Conservation (phyloP, 1,140 invertebrate genomes). For the Camponotus vicinus region DNA sequence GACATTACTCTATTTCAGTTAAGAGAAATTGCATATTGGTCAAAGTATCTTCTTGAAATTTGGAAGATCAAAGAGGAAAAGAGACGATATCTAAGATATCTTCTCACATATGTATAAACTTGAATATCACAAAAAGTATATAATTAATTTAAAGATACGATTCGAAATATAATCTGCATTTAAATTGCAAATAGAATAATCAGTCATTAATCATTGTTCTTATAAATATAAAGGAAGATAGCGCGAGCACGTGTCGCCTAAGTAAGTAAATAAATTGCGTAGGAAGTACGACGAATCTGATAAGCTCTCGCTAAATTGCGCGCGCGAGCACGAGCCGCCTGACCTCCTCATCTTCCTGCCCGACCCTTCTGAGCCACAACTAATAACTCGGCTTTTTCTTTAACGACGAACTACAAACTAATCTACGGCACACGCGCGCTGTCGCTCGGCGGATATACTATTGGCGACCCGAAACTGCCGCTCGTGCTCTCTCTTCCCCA, state of each 20-base stretch:
- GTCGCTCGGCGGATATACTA: slow-evolving; percentile 69
- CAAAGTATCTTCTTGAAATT: slow-evolving; percentile 7
- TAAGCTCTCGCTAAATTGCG: slow-evolving; percentile 59
- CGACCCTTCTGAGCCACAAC: slow-evolving; percentile 72
- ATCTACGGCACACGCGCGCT: slow-evolving; percentile 75
- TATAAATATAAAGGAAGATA: slow-evolving; percentile 43
- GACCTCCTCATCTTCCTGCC: slow-evolving; percentile 73
- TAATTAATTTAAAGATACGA: not conserved
- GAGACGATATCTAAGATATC: not conserved
- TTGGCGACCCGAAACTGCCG: slow-evolving; percentile 56
- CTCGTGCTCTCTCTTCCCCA: not conserved
- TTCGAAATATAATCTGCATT: not conserved
- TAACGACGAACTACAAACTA: slow-evolving; percentile 77
- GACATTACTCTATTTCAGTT: not conserved
- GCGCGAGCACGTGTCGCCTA: not conserved
- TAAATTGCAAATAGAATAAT: not conserved
- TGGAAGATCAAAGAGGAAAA: not conserved
- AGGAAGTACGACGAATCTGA: slow-evolving; percentile 52
- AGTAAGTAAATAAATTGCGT: slow-evolving; percentile 59
- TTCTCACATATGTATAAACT: not conserved
- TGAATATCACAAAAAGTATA: too few relatives aligned
- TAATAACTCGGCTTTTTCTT: slow-evolving; percentile 82
- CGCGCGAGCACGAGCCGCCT: slow-evolving; percentile 49
- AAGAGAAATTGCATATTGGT: not conserved
- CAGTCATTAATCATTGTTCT: slow-evolving; percentile 22